These are phyloP conservation scores for Alosa alosa DNA, from an alignment of 2,113 vertebrate species.

Conservation along the genomic window DNA sequence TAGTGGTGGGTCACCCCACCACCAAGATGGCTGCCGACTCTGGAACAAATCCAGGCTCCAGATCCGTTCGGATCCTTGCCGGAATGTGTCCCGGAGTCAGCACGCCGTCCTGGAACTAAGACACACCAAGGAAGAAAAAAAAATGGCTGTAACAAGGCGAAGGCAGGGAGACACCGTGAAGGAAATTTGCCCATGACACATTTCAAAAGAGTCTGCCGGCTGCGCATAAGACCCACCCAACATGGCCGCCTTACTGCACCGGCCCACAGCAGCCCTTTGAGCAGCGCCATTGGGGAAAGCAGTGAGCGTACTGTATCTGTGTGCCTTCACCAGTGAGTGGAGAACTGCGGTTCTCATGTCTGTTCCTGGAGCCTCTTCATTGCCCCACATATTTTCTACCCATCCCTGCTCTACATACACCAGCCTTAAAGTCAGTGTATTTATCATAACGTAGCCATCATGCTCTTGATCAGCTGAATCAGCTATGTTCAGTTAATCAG, in stretches of 20 bases:
- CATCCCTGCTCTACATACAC: background rate
- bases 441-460: background rate
- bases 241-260: background rate
- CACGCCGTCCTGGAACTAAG: background rate
- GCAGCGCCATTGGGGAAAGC: background rate
- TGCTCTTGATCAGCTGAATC: background rate
- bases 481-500: background rate
- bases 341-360: background rate
- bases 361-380: background rate
- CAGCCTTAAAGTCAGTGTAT: too few species aligned
- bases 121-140: background rate
- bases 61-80: background rate
- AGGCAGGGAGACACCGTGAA: constrained; percentile 1
- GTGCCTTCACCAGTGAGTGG: background rate
- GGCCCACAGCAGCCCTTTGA: background rate
- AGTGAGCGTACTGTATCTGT: background rate
- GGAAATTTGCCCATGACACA: background rate
- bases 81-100: background rate
- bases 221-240: background rate
- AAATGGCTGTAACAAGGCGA: background rate
- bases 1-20: background rate
- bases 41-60: background rate
- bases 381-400: background rate
- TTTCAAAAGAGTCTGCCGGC: background rate
- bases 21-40: background rate